These are phyloP conservation scores for Zygothrica quintamaculata DNA, from an alignment of 2,888 invertebrate species.

Conservation along the genomic window DNA sequence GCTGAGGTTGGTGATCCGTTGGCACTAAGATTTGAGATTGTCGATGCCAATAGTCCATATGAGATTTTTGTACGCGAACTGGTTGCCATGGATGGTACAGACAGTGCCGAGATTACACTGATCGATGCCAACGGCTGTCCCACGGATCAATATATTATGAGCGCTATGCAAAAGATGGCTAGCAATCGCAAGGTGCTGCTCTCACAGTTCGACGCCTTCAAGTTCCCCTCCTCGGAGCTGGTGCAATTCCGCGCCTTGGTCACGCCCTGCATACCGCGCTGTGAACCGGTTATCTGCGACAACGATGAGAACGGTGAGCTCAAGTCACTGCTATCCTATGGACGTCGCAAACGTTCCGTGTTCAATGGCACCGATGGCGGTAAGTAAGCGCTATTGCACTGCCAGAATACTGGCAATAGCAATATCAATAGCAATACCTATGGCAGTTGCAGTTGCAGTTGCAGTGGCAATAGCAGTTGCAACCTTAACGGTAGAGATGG, in stretches of 20 bases:
- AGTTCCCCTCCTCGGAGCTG: conserved; percentile 96
- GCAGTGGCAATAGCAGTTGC: not conserved
- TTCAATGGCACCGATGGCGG: conserved; percentile 84
- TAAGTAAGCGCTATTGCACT: conserved; percentile 66
- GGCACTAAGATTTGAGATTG: conserved; percentile 94
- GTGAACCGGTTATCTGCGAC: conserved; percentile 95
- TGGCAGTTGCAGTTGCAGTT: too few relatives aligned
- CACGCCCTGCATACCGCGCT: conserved; percentile 95
- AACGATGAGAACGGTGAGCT: conserved; percentile 92
- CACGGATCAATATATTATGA: conserved; percentile 97
- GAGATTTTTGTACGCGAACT: conserved; percentile 97
- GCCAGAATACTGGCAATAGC: conserved; percentile 14
- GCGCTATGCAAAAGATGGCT: conserved; percentile 94
- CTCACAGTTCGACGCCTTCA: conserved; percentile 97
- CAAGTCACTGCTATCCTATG: conserved; percentile 92
- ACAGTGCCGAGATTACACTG: conserved; percentile 95
- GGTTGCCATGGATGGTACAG: conserved; percentile 97
- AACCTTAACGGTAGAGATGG: conserved; percentile 13
- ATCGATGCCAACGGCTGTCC: conserved; percentile 97
- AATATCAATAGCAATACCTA: conserved; percentile 6
- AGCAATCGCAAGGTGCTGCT: conserved; percentile 92
- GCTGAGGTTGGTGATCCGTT: conserved; percentile 96
- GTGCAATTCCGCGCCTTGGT: conserved; percentile 97
- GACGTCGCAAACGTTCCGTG: conserved; percentile 89
- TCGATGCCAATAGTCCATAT: conserved; percentile 95